Base-by-base conservation (phyloP, 2,888 invertebrate genomes). In the Hemicrepidius hirtus region DNA sequence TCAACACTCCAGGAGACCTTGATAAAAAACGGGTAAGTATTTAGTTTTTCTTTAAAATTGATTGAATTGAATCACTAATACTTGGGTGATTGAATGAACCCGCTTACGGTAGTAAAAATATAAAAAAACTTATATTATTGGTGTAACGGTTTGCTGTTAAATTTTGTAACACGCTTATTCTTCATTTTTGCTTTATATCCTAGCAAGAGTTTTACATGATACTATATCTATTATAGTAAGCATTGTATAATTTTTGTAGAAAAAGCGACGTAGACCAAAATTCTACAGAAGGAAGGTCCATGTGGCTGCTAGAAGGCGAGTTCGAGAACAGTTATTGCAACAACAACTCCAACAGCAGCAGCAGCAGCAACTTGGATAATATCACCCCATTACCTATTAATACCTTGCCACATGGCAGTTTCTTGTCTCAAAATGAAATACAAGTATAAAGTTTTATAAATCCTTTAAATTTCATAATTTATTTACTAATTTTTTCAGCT, bases 251-350 rank as follows among this genome's bases (percentile, higher is more conserved):
- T 32, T 63, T 62, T 82, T 84, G 72, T 87, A 93, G 93, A 93
- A 92, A 91, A 90, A 91, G 88, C 87, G 92, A 91, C 91, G 89
- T 88, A 90, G 91, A 87, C 91, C 93, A 88, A 93, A 93, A 88
- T 95, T 95, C 90, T 92, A 94, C 88, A 91, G 95, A 90, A 92
- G 94, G 90, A 96, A 96, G 88, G 92, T 94, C 88, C 95, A 95
- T 88, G 93, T 92, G 88, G 93, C 94, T 89, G 90, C 92, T 86
- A 84, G 87, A 84, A 85, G 88, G 82, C 80, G 91, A 88, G 89
- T 91, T 86, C 88, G 89, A 85, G 85, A 90, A 89, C 88, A 88
- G 85, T 85, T 88, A 84, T 86, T 81, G 13, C 83, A 84, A 76
- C 83, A 83, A 75, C 83, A 84, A 73, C 85, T 88, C 83, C 79